Base-by-base conservation (phyloP, 2,113 vertebrate genomes). In the Benitochromis conjunctus region DNA sequence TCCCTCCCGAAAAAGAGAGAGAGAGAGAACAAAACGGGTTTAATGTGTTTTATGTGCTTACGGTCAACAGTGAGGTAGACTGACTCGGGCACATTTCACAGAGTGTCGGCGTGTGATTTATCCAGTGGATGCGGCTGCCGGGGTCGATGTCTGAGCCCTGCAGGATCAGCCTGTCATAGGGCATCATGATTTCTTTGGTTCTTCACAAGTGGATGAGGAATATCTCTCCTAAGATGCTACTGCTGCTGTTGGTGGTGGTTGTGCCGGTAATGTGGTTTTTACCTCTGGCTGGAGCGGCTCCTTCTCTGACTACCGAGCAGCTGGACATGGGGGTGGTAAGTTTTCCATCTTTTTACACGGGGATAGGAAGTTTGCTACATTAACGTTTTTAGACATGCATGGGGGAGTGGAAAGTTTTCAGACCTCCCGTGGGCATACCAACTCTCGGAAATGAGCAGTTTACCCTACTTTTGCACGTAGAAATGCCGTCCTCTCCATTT, bases 281-380 rank as follows among this genome's bases (percentile, higher is more conserved):
- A 66, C 91, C 92, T 51, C 92, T 91, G 86, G 90, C 83, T 89
- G 80, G 94, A 91, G 92, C 96, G 86, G 96, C 97, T 90, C 94
- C 97, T 6, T 95, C 96, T 79, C 85, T 91, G 56, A 94, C 90
- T 12, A 91, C 95, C n/a, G 96, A 97, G 85, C 97, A 98, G 92
- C 95, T 97, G 93, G 96, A 96, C 94, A 95, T 93, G 24, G 98
- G 97, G 94, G 97, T 97, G 96, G 98, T 98, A 96, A 98, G 98
- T 97, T 93, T 78, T 14, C 54, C 7, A 11, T 46, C 19, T 31
- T 36, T 51, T 38, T 69, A 34, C 54, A 18, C 31, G 96, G 96
- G 93, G 92, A 94, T 95, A 88, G 97, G 95, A 97, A 97, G 97
- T 91, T 84, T 83, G 5, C 21, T 38, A 43, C 57, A 56, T 51